Evolutionary conservation across 2,797 vertebrate species (phyloP), one percentile per base, ranked within the genome.

Genomic region (Myoxocephalus aenaeus): DNA sequence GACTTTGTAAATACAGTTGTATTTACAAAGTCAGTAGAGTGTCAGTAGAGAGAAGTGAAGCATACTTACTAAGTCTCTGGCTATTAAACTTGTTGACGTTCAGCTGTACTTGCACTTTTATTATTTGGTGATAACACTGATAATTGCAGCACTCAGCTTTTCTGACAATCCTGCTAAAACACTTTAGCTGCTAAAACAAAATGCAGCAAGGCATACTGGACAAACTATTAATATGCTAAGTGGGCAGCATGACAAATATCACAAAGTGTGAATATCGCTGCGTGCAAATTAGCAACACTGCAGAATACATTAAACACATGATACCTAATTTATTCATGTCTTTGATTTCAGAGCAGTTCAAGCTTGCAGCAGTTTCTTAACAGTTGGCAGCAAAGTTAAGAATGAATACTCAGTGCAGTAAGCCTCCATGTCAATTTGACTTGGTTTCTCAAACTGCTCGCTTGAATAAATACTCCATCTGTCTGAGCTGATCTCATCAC

Each of bases 401-500:
- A 71, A 25, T 70, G 76, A 89, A 70, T 27, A 51, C 75, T 80
- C 46, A 44, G 72, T 20, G 75, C 78, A 77, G 74, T 77, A 72
- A 75, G 83, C 77, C 29, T 86, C 79, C 75, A 50, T 50, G 71
- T 88, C 79, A 85, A 65, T 89, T 86, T 87, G 75, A 88, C 73
- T 88, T 70, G 73, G 82, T 86, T 89, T 82, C 79, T 73, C 67
- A 86, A 84, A 86, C 71, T 88, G 83, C 75, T 80, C 64, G 51
- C 85, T 80, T 75, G 81, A 82, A 83, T 87, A 92, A 92, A 86
- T 82, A 78, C 81, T 89, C 89, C 91, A 92, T 92, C 91, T 92
- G 91, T 79, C 87, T 85, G 82, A 83, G 70, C 85, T 90, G 88
- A 92, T 92, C 89, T 90, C 91, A 88, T 90, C 91, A 82, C 75